Evolutionary conservation across 2,797 vertebrate genomes (phyloP), one percentile per base, ranked within the genome.

Genomic region (Morelia viridis): DNA sequence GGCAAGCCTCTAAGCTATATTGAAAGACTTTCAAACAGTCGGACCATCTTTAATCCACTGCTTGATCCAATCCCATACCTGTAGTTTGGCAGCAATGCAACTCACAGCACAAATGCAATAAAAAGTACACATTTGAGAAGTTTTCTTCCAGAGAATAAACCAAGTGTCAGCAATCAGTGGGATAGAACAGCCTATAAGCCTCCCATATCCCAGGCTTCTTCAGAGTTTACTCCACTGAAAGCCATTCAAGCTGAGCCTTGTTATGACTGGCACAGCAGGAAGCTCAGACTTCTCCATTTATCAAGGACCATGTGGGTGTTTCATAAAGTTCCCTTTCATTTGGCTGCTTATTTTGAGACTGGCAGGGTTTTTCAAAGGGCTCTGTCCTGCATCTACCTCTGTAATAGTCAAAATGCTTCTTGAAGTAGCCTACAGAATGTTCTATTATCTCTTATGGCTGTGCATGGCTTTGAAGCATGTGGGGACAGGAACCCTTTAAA

Each of bases 131-230:
- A 1, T 91, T 94, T 94, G 50, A 50, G 28, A 85, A 91, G 80
- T 94, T 95, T 96, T 92, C 88, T 95, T 71, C 64, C 35, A 80
- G 28, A 88, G 87, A 92, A 91, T 83, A 92, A 76, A 85, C 58
- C 5, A 71, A 53, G 56, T 94, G 93, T 84, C 90, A 93, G 91
- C 62, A 88, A 64, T 91, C 89, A 84, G 92, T 91, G 58, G 85
- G 89, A 91, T 89, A 95, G 62, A 62, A 53, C 88, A 28, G 85
- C 58, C 58, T 9, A 64, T 85, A 92, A 89, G 89, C 92, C 89
- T 89, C 17, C 68, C 89, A 15, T 89, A 3, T 46, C 83, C 88
- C 41, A 1, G 11, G 71, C 92, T 91, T 46, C 94, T 91, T 90
- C 95, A 94, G 71, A 46, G 92, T 92, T 92, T 90, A 24, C 1